Evolutionary conservation across 2,888 invertebrate species (phyloP), one percentile per base, ranked within the genome.

Genomic region (Junonia oenone): DNA sequence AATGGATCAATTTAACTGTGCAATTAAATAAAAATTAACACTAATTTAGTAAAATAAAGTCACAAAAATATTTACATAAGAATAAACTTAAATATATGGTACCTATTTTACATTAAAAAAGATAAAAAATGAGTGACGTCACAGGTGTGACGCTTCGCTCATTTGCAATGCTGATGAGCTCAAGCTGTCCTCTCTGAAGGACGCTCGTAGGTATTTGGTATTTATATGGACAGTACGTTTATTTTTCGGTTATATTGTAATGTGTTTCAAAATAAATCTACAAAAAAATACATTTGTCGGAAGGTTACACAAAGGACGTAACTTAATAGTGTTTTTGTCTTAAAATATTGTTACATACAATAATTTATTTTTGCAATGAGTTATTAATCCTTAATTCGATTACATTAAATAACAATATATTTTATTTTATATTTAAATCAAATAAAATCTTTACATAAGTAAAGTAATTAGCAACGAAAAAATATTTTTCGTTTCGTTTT

Each of bases 101-200:
- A 40, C 27, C 4, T 29, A 52, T 19, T 26, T 6, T 14, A 46
- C 17, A 47, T 47, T 13, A 26, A 37, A 54, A 58, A 38, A 35
- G 19, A 9, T 26, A 58, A 50, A 59, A 51, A 47, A 46, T 19
- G 37, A 19, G 22, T 56, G 49, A 56, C 56, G 52, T 45, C 48
- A 48, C 19, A 35, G 26, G 22, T 49, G 37, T 50, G 56, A 50
- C 19, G 48, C 48, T 45, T 40, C 38, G 45, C 49, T 50, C 17
- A 59, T 59, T 49, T 55, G 52, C 45, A 56, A 48, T 52, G 55
- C 49, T 56, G 59, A 59, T 59, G 59, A 46, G 37, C 6, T 38
- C 26, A 38, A 47, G 29, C 47, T 53, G 46, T 38, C 37, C 46
- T 29, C 13, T 33, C 26, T 48, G 54, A 40, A 53, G 47, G 53